Conservation (phyloP, 92 coral and sea anemone species). For the Porites rus region DNA sequence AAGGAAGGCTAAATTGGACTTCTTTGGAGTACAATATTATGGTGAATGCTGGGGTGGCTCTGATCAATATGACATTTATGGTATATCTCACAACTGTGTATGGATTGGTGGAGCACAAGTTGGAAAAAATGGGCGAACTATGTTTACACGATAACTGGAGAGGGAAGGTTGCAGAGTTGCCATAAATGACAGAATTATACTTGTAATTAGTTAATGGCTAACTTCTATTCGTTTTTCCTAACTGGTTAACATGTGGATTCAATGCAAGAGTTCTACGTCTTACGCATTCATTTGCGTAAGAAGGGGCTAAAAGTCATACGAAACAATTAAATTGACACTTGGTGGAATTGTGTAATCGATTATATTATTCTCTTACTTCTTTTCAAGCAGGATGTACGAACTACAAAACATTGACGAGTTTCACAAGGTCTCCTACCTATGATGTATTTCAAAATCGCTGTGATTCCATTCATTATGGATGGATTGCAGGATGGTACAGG, state of each 20-base stretch:
- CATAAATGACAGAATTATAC: background rate
- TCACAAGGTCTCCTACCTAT: background rate
- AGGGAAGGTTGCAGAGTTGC: background rate
- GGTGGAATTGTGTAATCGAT: no score
- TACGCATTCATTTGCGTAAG: no score
- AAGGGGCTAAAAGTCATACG: no score
- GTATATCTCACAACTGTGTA: constrained; percentile 27
- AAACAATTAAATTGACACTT: no score
- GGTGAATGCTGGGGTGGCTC: constrained; percentile 61
- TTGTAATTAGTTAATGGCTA: background rate
- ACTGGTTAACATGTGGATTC: no score
- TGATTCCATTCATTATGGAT: background rate
- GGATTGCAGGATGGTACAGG: constrained; percentile 9
- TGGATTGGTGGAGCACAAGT: constrained; percentile 24
- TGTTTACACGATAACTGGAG: constrained; percentile 49
- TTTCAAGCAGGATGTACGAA: background rate
- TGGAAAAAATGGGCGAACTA: constrained; percentile 33
- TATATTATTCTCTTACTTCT: background rate
- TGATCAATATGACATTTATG: constrained; percentile 47
- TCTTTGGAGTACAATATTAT: constrained; percentile 52
- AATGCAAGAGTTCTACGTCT: no score
- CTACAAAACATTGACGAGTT: background rate
- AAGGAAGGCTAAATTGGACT: background rate
- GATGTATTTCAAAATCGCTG: background rate
- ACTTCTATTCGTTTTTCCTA: no score